These are phyloP conservation scores for Periophthalmodon schlosseri DNA, from an alignment of 2,113 vertebrate genomes.

Conservation along the genomic window DNA sequence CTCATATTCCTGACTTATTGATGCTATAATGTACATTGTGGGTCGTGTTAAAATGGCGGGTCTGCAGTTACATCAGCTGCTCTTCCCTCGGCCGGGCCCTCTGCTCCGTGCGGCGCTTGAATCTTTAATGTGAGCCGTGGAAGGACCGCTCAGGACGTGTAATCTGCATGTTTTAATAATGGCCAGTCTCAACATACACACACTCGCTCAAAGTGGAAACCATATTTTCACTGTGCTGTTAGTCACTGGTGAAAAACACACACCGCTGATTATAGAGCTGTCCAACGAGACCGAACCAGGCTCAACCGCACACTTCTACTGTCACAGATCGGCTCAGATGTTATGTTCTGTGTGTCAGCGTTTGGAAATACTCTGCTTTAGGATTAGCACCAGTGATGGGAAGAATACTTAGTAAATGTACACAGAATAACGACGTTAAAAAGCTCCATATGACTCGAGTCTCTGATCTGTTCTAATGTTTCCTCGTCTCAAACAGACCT, in stretches of 20 bases:
- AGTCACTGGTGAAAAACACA: background rate
- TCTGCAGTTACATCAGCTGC: background rate
- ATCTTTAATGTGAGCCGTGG: background rate
- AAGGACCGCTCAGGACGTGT: background rate
- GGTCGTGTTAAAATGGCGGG: background rate
- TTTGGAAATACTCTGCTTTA: background rate
- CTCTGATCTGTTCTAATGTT: no score
- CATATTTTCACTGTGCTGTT: background rate
- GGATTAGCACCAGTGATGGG: no score
- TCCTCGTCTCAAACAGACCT: no score
- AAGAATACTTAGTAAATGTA: no score
- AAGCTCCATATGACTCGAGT: no score
- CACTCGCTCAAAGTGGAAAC: background rate
- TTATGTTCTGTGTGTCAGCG: background rate
- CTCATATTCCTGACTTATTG: constrained; percentile 8
- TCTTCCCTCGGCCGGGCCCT: background rate
- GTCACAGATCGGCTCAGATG: background rate
- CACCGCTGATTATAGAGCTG: background rate
- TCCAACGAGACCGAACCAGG: background rate
- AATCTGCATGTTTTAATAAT: constrained; percentile 13
- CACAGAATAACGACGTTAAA: no score
- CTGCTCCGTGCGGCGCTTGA: background rate
- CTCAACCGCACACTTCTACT: no score
- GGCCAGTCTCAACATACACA: background rate
- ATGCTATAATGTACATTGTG: constrained; percentile 7